Base-by-base conservation (phyloP, 1,140 invertebrate genomes). In the Heliconius nattereri region DNA sequence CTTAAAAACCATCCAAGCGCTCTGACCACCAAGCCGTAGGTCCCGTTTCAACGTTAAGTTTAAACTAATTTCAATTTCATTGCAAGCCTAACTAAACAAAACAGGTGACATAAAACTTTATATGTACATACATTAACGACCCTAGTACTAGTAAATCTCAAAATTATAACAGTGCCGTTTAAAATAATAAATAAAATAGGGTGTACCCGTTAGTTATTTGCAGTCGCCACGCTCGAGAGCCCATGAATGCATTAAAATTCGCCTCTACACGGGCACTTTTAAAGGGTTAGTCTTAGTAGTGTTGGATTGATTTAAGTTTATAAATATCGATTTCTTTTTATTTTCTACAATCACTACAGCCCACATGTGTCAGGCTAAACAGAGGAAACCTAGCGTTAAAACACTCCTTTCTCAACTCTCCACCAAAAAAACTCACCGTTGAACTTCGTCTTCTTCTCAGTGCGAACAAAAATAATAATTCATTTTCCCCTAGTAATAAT, bases 201-300 rank as follows among this genome's bases (percentile, higher is more conserved):
- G 76, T 72, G 70, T 40, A 66, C 23, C 76, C 35, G 71, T 72
- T 72, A 40, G 91, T 92, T 94, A 92, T 91, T 88, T 89, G 91
- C 84, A 83, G 92, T 92, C 89, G 90, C 84, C 87, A 91, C 90
- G 92, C 90, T 93, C 80, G 91, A 94, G 91, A 92, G 91, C 81
- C 85, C 89, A 94, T 94, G 91, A 94, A 94, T 93, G 90, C 86
- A 89, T 92, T 94, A 92, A 85, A 89, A 86, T 90, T 85, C 86
- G 85, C 85, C 82, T 86, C 79, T 87, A 86, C 84, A 85, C 84
- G 84, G 79, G 80, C 76, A 78, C 84, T 32, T 72, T 83, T 81
- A 89, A 91, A 91, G 90, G 90, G 90, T 91, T 90, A 80, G 70
- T 77, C 11, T 66, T 66, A 23, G 13, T 75, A 57, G 74, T 54